Base-by-base conservation (phyloP, 2,888 invertebrate species). In the Micoletzkya japonica region DNA sequence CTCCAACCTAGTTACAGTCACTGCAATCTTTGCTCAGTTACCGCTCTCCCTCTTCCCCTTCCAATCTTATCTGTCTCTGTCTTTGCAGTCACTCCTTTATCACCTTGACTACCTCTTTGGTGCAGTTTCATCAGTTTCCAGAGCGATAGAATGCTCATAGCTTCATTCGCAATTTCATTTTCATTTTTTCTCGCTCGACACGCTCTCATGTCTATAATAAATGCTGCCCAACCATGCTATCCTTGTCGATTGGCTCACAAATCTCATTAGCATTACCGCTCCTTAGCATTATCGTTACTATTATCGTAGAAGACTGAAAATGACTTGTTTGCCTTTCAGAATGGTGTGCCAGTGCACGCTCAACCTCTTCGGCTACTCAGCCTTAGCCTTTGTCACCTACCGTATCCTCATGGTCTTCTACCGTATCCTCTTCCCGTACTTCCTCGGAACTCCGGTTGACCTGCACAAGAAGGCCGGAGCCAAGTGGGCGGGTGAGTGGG, bases 381-480 rank as follows among this genome's bases (percentile, higher is more conserved):
- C 77, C 7, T 67, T 78, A 20, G 73, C 74, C 34, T 77, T 71
- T 34, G 72, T 79, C 57, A 75, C 75, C 37, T 73, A 71, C 60
- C 66, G 73, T 30, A n/a, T 81, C 58, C 54, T 78, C 17, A 63
- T 67, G 44, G 70, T 74, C 39, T 26, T 79, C 67, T 75, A 73
- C 66, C 74, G 77, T 69, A 75, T 79, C 54, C 37, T 66, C 63
- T 63, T 50, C 50, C 63, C 63, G 59, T 83, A 76, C 70, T 58
- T 78, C 49, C 58, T 82, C 50, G 74, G 73, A 14, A 61, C 74
- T 20, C 77, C 80, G 26, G 74, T 80, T 54, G 76, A 83, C 70
- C 73, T 83, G 67, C 74, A 79, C 70, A 76, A 78, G 60, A 76
- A 77, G 63, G 82, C 84, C 36, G 84, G 84, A 66, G 82, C 81